A percentile compares a stretch with the other conserved stretches of the same genome.
Conservation (phyloP, 2,888 invertebrate species). For the Schrankia costaestrigalis region DNA sequence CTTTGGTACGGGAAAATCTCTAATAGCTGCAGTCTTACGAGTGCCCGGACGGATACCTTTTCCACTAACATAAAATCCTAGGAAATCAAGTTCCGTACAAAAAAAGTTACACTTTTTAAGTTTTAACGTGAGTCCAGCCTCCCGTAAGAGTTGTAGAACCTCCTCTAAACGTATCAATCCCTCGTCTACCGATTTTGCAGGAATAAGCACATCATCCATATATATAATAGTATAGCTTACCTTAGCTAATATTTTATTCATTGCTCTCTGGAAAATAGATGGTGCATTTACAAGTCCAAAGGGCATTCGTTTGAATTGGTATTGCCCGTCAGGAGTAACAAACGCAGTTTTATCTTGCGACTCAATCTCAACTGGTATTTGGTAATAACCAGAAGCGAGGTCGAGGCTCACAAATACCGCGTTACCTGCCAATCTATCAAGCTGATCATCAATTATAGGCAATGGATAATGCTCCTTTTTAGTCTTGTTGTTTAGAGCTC, state of each 20-base stretch:
- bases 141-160: slow-evolving; percentile 1
- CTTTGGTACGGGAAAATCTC: not conserved
- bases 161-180: slow-evolving; percentile 17
- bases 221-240: slow-evolving; percentile 8
- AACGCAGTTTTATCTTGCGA: slow-evolving; percentile 30
- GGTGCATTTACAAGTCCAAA: slow-evolving; percentile 33
- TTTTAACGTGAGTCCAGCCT: slow-evolving; percentile 24
- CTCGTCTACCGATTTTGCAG: slow-evolving; percentile 12
- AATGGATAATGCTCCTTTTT: slow-evolving; percentile 21
- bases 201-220: slow-evolving; percentile 33
- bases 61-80: slow-evolving; percentile 27
- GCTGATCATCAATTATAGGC: slow-evolving; percentile 24
- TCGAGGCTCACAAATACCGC: slow-evolving; percentile 20
- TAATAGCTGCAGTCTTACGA: not conserved
- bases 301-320: slow-evolving; percentile 24
- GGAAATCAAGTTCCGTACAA: slow-evolving; percentile 22
- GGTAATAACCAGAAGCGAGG: slow-evolving; percentile 26
- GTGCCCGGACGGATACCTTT: not conserved
- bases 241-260: slow-evolving; percentile 24
- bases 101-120: slow-evolving; percentile 33
- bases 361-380: slow-evolving; percentile 27
- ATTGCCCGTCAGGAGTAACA: slow-evolving; percentile 30
- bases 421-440: slow-evolving; percentile 21
- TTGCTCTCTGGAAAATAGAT: slow-evolving; percentile 24
- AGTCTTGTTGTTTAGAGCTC: slow-evolving; percentile 22